Percentiles rank a stretch among this genome's conserved stretches.
Conservation (phyloP, 1,140 invertebrate genomes). For the Drosophila sucinea region DNA sequence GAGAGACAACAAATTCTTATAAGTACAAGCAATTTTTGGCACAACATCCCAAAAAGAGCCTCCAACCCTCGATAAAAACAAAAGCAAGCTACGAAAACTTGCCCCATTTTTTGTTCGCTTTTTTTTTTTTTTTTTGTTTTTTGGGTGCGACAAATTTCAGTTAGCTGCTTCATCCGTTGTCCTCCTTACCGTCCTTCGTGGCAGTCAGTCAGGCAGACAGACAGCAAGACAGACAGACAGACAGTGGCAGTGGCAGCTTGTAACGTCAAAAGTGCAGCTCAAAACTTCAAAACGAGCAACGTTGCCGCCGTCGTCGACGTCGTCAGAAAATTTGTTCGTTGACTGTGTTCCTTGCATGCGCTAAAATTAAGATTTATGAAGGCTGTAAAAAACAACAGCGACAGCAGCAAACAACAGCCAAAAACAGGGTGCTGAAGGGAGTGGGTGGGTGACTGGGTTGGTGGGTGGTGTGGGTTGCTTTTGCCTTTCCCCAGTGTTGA, state of each 20-base stretch:
- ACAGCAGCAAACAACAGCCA: slow-evolving; percentile 36
- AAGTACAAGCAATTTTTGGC: slow-evolving; percentile 62
- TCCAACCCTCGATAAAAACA: slow-evolving; percentile 34
- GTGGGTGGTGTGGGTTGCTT: background rate
- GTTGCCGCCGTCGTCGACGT: slow-evolving; percentile 45
- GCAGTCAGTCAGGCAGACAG: background rate
- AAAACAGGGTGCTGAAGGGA: slow-evolving; percentile 2
- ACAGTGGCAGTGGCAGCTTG: slow-evolving; percentile 47
- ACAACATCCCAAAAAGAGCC: slow-evolving; percentile 44
- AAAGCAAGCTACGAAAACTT: slow-evolving; percentile 61
- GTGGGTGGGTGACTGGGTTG: background rate
- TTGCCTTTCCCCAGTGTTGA: too few relatives aligned
- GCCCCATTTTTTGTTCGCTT: slow-evolving; percentile 56
- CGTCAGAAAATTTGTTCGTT: slow-evolving; percentile 27
- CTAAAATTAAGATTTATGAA: slow-evolving; percentile 80
- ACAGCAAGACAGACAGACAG: slow-evolving; percentile 2
- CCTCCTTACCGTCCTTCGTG: slow-evolving; percentile 1
- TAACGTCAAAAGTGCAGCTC: slow-evolving; percentile 77
- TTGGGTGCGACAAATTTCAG: slow-evolving; percentile 75
- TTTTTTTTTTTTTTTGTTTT: slow-evolving; percentile 42
- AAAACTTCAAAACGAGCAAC: slow-evolving; percentile 77
- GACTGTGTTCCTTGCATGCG: slow-evolving; percentile 60
- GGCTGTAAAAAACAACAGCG: slow-evolving; percentile 78
- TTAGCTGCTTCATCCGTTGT: slow-evolving; percentile 67
- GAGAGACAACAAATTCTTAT: background rate